phyloP scores from a whole-genome alignment of 2,113 vertebrate genomes.

The Chitala chitala region DNA sequence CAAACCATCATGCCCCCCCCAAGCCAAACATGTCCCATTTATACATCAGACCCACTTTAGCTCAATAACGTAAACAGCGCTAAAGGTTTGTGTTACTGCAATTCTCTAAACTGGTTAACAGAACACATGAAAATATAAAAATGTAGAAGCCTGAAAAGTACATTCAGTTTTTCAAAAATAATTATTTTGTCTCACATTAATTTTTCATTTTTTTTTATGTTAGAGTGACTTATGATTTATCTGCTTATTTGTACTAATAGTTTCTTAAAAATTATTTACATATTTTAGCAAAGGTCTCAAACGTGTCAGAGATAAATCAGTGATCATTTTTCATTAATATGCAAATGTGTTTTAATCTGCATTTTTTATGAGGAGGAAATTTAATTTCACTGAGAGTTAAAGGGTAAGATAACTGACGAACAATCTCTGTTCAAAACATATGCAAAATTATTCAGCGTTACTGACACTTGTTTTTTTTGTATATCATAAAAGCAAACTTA shows the following conservation, averaged over 20 bases:
- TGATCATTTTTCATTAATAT: background rate
- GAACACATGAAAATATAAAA: too few species aligned
- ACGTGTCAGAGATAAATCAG: background rate
- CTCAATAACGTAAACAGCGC: too few species aligned
- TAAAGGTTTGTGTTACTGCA: background rate
- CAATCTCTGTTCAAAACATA: background rate
- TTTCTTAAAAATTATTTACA: background rate
- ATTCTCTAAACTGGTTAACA: background rate
- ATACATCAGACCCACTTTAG: too few species aligned
- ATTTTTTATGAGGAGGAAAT: background rate
- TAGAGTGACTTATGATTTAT: background rate
- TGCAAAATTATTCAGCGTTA: background rate
- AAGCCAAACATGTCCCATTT: too few species aligned
- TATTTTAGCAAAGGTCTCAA: background rate
- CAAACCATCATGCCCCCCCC: too few species aligned
- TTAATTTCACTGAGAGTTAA: background rate
- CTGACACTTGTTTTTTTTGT: background rate
- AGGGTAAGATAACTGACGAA: background rate
- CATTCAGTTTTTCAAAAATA: background rate
- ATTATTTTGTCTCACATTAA: background rate
- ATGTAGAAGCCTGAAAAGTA: background rate
- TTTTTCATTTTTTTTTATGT: background rate
- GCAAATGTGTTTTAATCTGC: background rate
- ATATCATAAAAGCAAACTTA: background rate
- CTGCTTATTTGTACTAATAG: background rate